Evolutionary conservation across 2,797 vertebrate species (phyloP).

Genomic region (Pitangus sulphuratus): DNA sequence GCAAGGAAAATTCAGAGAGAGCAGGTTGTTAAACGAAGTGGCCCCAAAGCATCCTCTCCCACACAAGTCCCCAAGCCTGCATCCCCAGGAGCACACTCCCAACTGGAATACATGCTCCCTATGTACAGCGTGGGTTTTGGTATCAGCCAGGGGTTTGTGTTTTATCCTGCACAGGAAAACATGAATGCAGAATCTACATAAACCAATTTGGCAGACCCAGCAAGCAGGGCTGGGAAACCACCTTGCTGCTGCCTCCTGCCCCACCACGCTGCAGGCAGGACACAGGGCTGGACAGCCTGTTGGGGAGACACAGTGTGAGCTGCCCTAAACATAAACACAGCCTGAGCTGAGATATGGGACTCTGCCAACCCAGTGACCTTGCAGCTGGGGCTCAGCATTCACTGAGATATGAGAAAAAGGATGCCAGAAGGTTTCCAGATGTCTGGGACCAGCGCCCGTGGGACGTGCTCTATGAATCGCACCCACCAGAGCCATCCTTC

Average conservation of each 20-base stretch:
- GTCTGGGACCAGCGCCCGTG: neutral
- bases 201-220: neutral
- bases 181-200: fast-evolving
- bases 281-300: fast-evolving
- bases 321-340: neutral
- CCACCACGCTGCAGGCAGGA: neutral
- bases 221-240: neutral
- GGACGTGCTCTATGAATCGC: neutral
- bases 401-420: neutral
- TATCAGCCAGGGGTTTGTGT: neutral
- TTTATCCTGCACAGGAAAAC: neutral
- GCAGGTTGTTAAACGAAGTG: neutral
- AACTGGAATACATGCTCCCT: fast-evolving
- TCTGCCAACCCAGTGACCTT: neutral
- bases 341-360: neutral
- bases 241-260: neutral
- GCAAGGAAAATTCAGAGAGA: neutral
- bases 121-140: fast-evolving
- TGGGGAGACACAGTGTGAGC: neutral
- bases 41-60: neutral
- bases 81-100: neutral
- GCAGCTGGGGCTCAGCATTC: neutral
- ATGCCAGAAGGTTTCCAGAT: neutral
- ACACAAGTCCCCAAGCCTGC: neutral
- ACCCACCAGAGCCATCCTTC: neutral